These are phyloP conservation scores for Diachasma alloeum DNA, from an alignment of 1,140 invertebrate genomes.

Conservation along the genomic window DNA sequence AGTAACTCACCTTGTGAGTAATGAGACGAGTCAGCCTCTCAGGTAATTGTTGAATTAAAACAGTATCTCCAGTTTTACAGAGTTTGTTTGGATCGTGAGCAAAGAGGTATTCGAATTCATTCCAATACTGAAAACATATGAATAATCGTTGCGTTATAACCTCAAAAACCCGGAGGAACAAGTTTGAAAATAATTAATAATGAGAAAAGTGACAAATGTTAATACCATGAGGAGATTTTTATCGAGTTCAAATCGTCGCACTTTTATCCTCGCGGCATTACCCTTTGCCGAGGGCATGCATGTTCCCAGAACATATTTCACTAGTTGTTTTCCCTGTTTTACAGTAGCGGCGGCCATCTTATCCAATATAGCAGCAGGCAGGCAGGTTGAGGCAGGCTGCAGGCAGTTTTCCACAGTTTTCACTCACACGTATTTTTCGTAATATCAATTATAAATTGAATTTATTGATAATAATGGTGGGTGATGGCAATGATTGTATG, in stretches of 20 bases:
- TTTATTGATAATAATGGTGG: too few relatives aligned
- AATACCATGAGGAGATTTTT: conserved; percentile 74
- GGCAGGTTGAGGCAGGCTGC: too few relatives aligned
- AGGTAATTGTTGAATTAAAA: conserved; percentile 78
- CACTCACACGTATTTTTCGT: too few relatives aligned
- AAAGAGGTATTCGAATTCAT: conserved; percentile 74
- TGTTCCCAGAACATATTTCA: conserved; percentile 69
- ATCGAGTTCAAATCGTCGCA: conserved; percentile 76
- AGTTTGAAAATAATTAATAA: background rate
- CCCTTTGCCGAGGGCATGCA: conserved; percentile 78
- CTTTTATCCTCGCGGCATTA: conserved; percentile 78
- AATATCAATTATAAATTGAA: too few relatives aligned
- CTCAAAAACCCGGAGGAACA: conserved; percentile 29
- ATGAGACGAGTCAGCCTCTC: conserved; percentile 78
- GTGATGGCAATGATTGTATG: too few relatives aligned
- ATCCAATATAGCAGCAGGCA: too few relatives aligned
- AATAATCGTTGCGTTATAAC: conserved; percentile 39
- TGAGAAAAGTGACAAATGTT: conserved; percentile 4
- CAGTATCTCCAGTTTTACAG: conserved; percentile 84
- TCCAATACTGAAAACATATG: conserved; percentile 76
- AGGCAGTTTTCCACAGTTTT: too few relatives aligned
- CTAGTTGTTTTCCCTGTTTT: background rate
- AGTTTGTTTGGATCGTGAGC: conserved; percentile 79
- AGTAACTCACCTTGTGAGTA: conserved; percentile 70
- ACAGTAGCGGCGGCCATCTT: conserved; percentile 15